A percentile compares a stretch with the other conserved stretches of the same genome.
Conservation (phyloP, 1,140 invertebrate species). For the Limonius californicus region DNA sequence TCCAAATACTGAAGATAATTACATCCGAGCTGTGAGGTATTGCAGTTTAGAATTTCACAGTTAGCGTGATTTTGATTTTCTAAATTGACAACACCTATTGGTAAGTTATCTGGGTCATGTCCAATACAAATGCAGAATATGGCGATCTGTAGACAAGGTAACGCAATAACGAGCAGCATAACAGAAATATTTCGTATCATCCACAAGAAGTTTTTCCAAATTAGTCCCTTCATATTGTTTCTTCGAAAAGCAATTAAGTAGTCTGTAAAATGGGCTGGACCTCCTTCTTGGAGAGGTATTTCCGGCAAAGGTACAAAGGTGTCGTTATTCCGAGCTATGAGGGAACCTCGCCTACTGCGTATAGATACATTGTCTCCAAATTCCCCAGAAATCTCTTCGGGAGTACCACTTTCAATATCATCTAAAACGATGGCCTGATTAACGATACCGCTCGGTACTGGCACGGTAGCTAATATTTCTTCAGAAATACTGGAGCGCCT, state of each 20-base stretch:
- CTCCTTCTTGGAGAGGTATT: slow-evolving; percentile 56
- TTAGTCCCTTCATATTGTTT: slow-evolving; percentile 74
- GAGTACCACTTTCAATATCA: slow-evolving; percentile 44
- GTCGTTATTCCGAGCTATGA: slow-evolving; percentile 31
- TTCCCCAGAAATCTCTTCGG: slow-evolving; percentile 76
- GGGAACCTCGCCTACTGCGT: slow-evolving; percentile 53
- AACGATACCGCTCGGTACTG: slow-evolving; percentile 49
- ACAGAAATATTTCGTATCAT: slow-evolving; percentile 90
- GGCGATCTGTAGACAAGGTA: slow-evolving; percentile 91
- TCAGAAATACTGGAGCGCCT: slow-evolving; percentile 72
- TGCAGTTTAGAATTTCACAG: neutral
- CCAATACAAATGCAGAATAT: slow-evolving; percentile 94
- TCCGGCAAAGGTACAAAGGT: neutral
- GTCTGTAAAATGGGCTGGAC: slow-evolving; percentile 50
- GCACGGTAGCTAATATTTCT: slow-evolving; percentile 40
- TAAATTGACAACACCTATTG: slow-evolving; percentile 80
- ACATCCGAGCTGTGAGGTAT: neutral
- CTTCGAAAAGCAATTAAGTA: slow-evolving; percentile 62
- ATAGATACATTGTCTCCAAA: slow-evolving; percentile 80
- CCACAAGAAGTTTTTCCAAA: slow-evolving; percentile 89
- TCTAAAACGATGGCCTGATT: slow-evolving; percentile 59
- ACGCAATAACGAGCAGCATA: slow-evolving; percentile 86
- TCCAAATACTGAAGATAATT: neutral
- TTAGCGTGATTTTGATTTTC: slow-evolving; percentile 56
- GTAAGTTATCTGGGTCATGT: slow-evolving; percentile 79